Evolutionary conservation across 2,113 vertebrate genomes (phyloP), one percentile per base, ranked within the genome.

Genomic region (Dicaeum eximium): DNA sequence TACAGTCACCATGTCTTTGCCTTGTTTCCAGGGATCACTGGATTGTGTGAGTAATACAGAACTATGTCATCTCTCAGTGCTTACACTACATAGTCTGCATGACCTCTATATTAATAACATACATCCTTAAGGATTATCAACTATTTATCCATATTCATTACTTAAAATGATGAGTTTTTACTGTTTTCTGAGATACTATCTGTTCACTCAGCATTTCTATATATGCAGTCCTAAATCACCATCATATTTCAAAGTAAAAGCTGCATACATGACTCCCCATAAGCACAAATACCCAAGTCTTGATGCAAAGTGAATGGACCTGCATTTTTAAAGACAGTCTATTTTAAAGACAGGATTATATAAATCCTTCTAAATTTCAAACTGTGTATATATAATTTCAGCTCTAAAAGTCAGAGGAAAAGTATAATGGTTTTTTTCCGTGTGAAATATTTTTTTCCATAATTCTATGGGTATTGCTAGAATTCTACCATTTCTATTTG

Each of bases 321-420:
- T 35, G 60, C 8, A 44, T 50, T 54, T 82, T 78, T 20, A 48
- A 88, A 80, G 24, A 51, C 4, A 9, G 2, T 11, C 15, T 42
- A 15, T 17, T 88, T 88, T 44, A 90, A 93, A 80, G 21, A 53
- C 8, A 81, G 2, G 14, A 33, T 64, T 57, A 48, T 38, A 72
- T 27, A 50, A 79, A 87, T 85, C 11, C 9, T 57, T 51, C 22
- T 86, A 71, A 80, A 91, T 82, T 80, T 95, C 50, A 80, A 88
- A 33, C 31, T 8, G 15, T 16, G 7, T 51, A 25, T 67, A 60
- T 78, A 91, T 74, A 2, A 85, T 54, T 61, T 92, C n/a, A 91
- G 69, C 42, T 66, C 42, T 27, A 25, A 60, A 81, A 82, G n/a
- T 57, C 69, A 82, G 48, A 80, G 66, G 1, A 88, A 48, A 91